Base-by-base conservation (phyloP, 2,113 vertebrate genomes). In the Eleginops maclovinus region DNA sequence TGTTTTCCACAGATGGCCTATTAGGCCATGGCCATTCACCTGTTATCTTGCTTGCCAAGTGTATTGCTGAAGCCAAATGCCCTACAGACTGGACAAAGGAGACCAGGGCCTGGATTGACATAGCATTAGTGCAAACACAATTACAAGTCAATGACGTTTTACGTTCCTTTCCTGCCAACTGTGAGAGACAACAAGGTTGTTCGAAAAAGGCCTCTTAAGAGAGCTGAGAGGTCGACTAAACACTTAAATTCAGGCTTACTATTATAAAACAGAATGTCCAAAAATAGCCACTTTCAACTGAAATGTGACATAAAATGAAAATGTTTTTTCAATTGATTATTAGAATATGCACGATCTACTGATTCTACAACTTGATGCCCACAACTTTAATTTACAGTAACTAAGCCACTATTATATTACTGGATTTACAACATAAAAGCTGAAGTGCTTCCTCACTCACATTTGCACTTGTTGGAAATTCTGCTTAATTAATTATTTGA, bases 1-100 rank as follows among this genome's bases (percentile, higher is more conserved):
- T 88, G 75, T 88, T 92, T 89, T 88, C 85, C 88, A 90, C 92
- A 94, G 92, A 90, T 92, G 93, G 88, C 82, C 91, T 88, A 94
- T 94, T 93, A 93, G 88, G 63, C 85, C 82, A 70, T 72, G 83
- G 88, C 87, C 83, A 86, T 90, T 93, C 87, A 91, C 86, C 87
- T 89, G 85, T 77, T 89, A 75, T 79, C 83, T 86, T 65, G 77
- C 74, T 86, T 21, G 47, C 80, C 88, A 82, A 86, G 81, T 80
- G 75, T 82, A 61, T 65, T 60, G 78, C 84, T 84, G 72, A 69
- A 72, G 83, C 87, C 87, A 91, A 93, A 91, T 92, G 83, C 87
- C 81, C 85, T 72, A 41, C 75, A 71, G 68, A 81, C 86, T 59
- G 83, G 87, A 92, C 92, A 90, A 93, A 88, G 78, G 61, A 83